These are phyloP conservation scores for Antheraea mylitta DNA, from an alignment of 1,140 invertebrate species.

Conservation along the genomic window DNA sequence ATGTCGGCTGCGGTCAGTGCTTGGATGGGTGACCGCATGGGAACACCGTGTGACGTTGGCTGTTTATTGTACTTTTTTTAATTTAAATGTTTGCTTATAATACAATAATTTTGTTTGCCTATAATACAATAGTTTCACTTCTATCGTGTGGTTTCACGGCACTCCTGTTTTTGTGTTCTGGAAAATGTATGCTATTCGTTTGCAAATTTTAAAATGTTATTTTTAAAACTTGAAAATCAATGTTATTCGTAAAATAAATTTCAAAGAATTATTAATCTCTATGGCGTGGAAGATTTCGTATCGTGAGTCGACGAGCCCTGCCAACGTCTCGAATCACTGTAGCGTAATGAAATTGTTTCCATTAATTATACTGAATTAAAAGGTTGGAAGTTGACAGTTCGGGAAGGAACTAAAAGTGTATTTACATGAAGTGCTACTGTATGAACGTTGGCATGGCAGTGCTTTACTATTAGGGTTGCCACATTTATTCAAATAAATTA, in stretches of 20 bases:
- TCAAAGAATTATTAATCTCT: neutral
- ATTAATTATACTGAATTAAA: constrained; percentile 14
- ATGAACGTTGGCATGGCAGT: constrained; percentile 61
- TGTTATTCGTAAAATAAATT: neutral
- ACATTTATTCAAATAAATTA: too few relatives aligned
- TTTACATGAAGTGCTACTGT: constrained; percentile 41
- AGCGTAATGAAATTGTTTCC: constrained; percentile 43
- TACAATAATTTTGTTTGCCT: too few relatives aligned
- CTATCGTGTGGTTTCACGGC: too few relatives aligned
- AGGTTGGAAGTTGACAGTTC: constrained; percentile 18
- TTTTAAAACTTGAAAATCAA: neutral
- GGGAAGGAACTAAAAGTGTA: constrained; percentile 62
- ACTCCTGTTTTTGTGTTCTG: too few relatives aligned
- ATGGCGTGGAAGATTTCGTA: neutral
- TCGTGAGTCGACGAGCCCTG: constrained; percentile 31
- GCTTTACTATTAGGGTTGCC: constrained; percentile 15
- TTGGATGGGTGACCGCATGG: too few relatives aligned
- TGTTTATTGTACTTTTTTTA: too few relatives aligned
- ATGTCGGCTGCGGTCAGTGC: too few relatives aligned
- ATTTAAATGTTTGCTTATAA: too few relatives aligned
- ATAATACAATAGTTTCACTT: too few relatives aligned
- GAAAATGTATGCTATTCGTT: too few relatives aligned
- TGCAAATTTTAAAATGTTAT: too few relatives aligned
- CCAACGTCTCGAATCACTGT: constrained; percentile 59
- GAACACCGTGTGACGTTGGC: too few relatives aligned